A percentile compares a stretch with the other conserved stretches of the same genome.
These are phyloP conservation scores for Drosophila lacertosa DNA, from an alignment of 1,140 invertebrate genomes.

Conservation along the genomic window DNA sequence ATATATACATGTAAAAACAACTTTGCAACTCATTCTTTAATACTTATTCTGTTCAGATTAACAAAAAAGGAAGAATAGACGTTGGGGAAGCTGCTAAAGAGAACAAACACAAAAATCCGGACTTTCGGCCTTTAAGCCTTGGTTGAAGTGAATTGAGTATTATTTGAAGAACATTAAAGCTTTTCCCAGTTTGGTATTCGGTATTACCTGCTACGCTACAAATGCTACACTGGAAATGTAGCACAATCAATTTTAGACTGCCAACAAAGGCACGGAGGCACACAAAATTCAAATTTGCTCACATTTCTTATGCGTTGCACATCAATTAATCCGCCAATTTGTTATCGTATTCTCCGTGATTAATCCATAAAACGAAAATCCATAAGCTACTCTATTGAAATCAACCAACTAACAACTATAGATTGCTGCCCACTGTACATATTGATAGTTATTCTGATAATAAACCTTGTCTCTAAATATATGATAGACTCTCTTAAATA, in stretches of 20 bases:
- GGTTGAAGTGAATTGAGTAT: slow-evolving; percentile 2
- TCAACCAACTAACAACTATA: no score
- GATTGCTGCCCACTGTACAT: no score
- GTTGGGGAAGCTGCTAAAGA: slow-evolving; percentile 57
- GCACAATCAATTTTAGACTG: not conserved
- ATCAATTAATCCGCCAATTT: no score
- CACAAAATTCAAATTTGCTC: slow-evolving; percentile 35
- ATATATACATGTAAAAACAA: slow-evolving; percentile 29
- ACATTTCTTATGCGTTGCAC: slow-evolving; percentile 68
- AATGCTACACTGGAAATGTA: not conserved
- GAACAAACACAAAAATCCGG: slow-evolving; percentile 6
- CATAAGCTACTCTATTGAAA: no score
- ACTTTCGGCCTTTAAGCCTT: not conserved
- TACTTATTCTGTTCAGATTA: slow-evolving; percentile 23
- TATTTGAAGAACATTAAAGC: slow-evolving; percentile 49
- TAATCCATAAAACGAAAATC: slow-evolving; percentile 72
- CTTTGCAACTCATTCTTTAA: slow-evolving; percentile 70
- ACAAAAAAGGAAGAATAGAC: slow-evolving; percentile 40
- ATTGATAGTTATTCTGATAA: no score
- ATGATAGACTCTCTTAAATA: no score
- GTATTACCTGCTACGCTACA: slow-evolving; percentile 11
- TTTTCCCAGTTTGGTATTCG: slow-evolving; percentile 24
- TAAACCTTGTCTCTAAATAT: no score
- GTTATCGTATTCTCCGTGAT: slow-evolving; percentile 50
- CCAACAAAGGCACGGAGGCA: not conserved